These are phyloP conservation scores for Corythaeola cristata DNA, from an alignment of 2,113 vertebrate species.

Conservation along the genomic window DNA sequence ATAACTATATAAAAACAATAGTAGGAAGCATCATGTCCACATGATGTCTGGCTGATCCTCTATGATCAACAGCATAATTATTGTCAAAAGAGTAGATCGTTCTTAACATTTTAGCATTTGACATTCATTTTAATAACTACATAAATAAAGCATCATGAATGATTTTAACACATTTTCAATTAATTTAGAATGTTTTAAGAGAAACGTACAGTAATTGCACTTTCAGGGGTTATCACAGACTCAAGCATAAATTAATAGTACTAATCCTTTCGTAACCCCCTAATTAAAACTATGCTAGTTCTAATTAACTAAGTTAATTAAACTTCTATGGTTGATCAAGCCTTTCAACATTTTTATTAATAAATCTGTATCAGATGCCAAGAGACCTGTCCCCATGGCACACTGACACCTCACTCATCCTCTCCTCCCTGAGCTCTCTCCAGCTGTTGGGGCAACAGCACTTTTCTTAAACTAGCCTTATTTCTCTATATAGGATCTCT, in stretches of 20 bases:
- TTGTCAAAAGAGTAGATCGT: background rate
- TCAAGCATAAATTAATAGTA: background rate
- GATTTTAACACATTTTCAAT: background rate
- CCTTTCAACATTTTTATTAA: background rate
- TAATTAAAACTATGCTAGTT: background rate
- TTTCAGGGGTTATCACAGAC: background rate
- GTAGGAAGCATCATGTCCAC: background rate
- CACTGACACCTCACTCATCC: background rate
- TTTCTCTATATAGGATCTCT: accelerated
- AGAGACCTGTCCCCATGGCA: background rate
- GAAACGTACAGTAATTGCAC: background rate
- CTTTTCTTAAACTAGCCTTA: background rate
- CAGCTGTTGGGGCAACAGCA: accelerated
- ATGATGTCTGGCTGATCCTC: background rate
- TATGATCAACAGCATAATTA: background rate
- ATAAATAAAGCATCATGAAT: background rate
- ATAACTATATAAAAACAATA: background rate
- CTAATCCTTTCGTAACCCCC: background rate
- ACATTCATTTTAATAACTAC: background rate
- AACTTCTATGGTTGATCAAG: background rate
- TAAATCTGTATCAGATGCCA: background rate
- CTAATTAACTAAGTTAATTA: background rate
- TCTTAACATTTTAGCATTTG: background rate
- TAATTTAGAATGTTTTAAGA: background rate
- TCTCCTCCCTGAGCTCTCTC: background rate